A percentile compares a stretch with the other conserved stretches of the same genome.
These are phyloP conservation scores for Epirrita christyi DNA, from an alignment of 2,888 invertebrate genomes.

Conservation along the genomic window DNA sequence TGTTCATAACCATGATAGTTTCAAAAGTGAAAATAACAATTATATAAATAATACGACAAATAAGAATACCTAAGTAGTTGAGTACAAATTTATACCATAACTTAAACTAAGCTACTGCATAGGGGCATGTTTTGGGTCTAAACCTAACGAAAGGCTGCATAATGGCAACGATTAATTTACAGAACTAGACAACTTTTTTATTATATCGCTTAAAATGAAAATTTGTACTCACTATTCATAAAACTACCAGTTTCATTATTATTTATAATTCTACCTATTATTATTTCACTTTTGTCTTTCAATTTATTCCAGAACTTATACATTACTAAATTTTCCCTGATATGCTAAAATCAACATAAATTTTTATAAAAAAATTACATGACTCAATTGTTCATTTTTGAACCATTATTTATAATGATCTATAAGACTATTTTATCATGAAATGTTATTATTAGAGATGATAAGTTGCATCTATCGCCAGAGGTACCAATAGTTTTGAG, in stretches of 20 bases:
- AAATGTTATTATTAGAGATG: not conserved
- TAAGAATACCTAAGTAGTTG: too few relatives aligned
- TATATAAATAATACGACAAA: too few relatives aligned
- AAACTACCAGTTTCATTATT: slow-evolving; percentile 17
- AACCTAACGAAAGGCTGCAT: slow-evolving; percentile 7
- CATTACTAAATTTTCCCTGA: slow-evolving; percentile 14
- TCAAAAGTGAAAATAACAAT: too few relatives aligned
- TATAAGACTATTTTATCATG: not conserved
- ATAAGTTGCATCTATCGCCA: slow-evolving; percentile 6
- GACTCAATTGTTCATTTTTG: slow-evolving; percentile 1
- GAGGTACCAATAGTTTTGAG: slow-evolving; percentile 8
- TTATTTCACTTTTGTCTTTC: slow-evolving; percentile 83
- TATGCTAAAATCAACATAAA: slow-evolving; percentile 15
- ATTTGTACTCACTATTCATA: slow-evolving; percentile 29
- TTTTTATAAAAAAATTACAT: slow-evolving; percentile 16
- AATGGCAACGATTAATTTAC: slow-evolving; percentile 12
- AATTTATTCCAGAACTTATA: slow-evolving; percentile 52
- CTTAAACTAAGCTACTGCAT: not conserved
- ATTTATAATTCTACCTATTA: slow-evolving; percentile 55
- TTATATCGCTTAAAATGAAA: not conserved
- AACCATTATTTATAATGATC: not conserved
- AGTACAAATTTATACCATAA: not conserved
- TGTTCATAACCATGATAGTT: too few relatives aligned
- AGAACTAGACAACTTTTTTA: slow-evolving; percentile 5
- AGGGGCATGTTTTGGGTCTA: not conserved